Conservation (phyloP, 2,113 vertebrate species). For the Aplodontia rufa region DNA sequence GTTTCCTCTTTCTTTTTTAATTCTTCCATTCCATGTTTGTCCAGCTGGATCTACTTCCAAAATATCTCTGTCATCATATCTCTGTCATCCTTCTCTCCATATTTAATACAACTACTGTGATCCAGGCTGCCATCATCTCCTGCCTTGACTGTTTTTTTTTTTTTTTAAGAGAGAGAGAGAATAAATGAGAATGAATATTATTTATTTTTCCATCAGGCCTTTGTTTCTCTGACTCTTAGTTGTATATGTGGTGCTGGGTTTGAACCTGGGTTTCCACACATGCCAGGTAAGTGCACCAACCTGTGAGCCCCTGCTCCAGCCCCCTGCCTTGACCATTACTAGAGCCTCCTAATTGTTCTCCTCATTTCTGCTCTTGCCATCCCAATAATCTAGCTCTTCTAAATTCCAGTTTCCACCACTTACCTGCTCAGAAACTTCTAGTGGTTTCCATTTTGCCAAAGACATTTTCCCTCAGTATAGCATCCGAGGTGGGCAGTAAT, state of each 20-base stretch:
- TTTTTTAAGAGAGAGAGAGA: no score
- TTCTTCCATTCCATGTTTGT: background rate
- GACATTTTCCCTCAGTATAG: background rate
- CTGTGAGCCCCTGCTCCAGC: no score
- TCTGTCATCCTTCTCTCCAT: background rate
- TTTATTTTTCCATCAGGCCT: no score
- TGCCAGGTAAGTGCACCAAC: no score
- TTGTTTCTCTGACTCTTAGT: no score
- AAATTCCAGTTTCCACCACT: background rate
- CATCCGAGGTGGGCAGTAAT: background rate
- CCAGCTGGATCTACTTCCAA: background rate
- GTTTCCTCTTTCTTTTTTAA: background rate
- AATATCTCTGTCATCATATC: background rate
- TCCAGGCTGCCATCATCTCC: background rate
- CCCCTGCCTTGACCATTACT: background rate
- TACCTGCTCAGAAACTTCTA: background rate
- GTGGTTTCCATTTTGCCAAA: background rate
- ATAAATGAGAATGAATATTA: no score
- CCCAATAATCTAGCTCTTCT: background rate
- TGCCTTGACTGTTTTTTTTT: no score
- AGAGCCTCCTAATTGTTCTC: background rate
- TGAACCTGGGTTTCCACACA: no score
- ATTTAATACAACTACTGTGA: background rate
- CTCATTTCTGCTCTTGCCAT: background rate
- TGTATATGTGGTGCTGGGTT: no score